A percentile compares a stretch with the other conserved stretches of the same genome.
phyloP scores from a whole-genome alignment of 2,113 vertebrate genomes.

The Anas platyrhynchos region DNA sequence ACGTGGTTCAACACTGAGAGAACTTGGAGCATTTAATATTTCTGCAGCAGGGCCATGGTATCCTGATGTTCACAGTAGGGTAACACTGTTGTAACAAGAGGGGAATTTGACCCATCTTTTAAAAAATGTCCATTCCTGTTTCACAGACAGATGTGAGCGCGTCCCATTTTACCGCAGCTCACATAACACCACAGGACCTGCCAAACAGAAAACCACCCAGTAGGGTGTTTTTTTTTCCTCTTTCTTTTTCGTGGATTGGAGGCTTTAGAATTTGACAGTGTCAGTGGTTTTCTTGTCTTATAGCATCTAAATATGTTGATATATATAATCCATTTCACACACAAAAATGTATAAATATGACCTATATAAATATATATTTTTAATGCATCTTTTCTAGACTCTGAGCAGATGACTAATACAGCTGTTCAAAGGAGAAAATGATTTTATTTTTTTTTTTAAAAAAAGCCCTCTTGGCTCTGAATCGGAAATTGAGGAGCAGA shows the following conservation, averaged over 20 bases:
- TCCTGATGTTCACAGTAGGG: neutral
- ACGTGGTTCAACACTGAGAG: rapidly evolving
- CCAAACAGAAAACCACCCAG: neutral
- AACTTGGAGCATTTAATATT: neutral
- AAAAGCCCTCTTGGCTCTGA: slow-evolving; percentile 58
- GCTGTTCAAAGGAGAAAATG: slow-evolving; percentile 68
- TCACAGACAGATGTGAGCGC: slow-evolving; percentile 39
- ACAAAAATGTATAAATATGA: slow-evolving; percentile 57
- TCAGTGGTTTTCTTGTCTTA: slow-evolving; percentile 65
- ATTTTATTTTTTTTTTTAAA: neutral
- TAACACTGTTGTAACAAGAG: neutral
- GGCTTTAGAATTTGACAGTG: slow-evolving; percentile 45
- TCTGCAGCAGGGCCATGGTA: neutral
- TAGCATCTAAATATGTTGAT: slow-evolving; percentile 70
- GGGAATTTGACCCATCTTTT: slow-evolving; percentile 11
- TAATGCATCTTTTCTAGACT: slow-evolving; percentile 59
- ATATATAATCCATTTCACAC: slow-evolving; percentile 45
- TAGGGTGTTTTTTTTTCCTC: slow-evolving; percentile 35
- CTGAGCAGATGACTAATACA: slow-evolving; percentile 75
- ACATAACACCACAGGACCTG: neutral
- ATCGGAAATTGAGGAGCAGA: slow-evolving; percentile 62
- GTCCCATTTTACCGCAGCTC: slow-evolving; percentile 45
- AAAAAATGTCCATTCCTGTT: neutral
- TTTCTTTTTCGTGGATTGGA: slow-evolving; percentile 55
- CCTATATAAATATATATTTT: slow-evolving; percentile 59